Percentiles rank a stretch among this genome's conserved stretches.
Evolutionary conservation across 2,113 vertebrate genomes (phyloP).

Genomic region (Alces alces): DNA sequence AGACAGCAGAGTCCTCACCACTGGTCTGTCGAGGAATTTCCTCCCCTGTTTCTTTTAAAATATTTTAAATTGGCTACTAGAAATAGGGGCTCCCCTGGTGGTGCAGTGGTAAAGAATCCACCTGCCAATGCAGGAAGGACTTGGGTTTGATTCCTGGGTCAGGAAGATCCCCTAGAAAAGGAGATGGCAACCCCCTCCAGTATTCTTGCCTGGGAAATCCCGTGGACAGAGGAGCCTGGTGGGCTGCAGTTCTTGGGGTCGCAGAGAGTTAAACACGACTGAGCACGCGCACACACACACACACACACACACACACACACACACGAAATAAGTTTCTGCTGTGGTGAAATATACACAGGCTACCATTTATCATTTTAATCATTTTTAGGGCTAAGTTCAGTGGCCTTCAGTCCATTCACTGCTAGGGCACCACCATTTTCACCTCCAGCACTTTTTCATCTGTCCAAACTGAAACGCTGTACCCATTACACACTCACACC

Average conservation of each 20-base stretch:
- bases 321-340: not conserved
- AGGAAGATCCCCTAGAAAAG: not conserved
- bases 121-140: not conserved
- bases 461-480: not conserved
- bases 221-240: not conserved
- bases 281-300: rapidly evolving
- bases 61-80: not conserved
- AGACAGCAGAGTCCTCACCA: not conserved
- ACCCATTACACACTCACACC: too few species aligned
- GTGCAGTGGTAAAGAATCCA: not conserved
- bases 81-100: not conserved
- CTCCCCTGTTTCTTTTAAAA: not conserved
- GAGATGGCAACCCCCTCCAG: not conserved
- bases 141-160: not conserved
- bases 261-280: not conserved
- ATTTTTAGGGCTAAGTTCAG: not conserved
- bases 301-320: not conserved
- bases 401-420: not conserved
- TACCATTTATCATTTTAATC: not conserved
- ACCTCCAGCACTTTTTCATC: not conserved
- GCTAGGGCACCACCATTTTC: not conserved
- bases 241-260: not conserved
- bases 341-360: not conserved
- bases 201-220: not conserved
- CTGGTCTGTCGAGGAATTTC: not conserved